Evolutionary conservation across 1,140 invertebrate genomes (phyloP).

Genomic region (Charaxes varanes): DNA sequence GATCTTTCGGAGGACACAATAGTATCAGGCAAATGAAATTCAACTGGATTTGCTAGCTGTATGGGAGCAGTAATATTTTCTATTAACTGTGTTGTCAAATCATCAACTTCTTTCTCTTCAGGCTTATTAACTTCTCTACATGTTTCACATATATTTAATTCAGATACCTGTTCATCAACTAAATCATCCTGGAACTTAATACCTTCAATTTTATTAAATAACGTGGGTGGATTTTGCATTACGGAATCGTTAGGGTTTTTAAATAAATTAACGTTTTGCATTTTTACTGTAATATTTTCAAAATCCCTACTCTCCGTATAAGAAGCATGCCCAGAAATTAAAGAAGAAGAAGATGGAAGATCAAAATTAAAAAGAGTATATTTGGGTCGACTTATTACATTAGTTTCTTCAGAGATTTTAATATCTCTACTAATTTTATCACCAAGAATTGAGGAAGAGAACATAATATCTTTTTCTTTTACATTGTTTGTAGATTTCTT

Average conservation of each 20-base stretch:
- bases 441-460: background rate
- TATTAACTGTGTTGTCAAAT: constrained; percentile 54
- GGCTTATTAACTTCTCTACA: constrained; percentile 49
- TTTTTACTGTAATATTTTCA: constrained; percentile 8
- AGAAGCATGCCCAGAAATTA: background rate
- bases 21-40: constrained; percentile 20
- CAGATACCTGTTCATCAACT: constrained; percentile 26
- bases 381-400: background rate
- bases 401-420: background rate
- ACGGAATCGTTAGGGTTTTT: background rate
- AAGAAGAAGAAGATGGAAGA: background rate
- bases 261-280: constrained; percentile 8
- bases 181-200: constrained; percentile 7
- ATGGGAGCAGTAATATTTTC: constrained; percentile 64
- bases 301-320: background rate
- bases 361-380: constrained; percentile 4
- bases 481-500: background rate
- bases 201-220: background rate
- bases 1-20: constrained; percentile 12
- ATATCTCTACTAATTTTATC: background rate
- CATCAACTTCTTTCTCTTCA: constrained; percentile 44
- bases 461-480: background rate
- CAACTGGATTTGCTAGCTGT: constrained; percentile 56
- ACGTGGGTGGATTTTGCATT: background rate
- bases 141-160: constrained; percentile 52